Evolutionary conservation across 1,140 invertebrate genomes (phyloP).

Genomic region (Ericerus pela): DNA sequence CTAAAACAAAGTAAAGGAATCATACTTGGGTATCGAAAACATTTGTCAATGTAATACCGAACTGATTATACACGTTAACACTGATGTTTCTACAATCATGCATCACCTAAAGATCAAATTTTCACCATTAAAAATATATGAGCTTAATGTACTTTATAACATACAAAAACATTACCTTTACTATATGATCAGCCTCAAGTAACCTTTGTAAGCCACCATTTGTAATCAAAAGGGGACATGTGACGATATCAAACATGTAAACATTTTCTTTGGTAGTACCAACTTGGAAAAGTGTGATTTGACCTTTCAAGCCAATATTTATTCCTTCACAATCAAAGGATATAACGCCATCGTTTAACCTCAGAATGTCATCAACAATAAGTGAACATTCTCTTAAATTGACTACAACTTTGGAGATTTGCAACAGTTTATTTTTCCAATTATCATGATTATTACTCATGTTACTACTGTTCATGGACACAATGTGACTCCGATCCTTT

Average conservation of each 20-base stretch:
- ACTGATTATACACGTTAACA: constrained; percentile 74
- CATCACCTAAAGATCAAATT: constrained; percentile 48
- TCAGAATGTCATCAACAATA: constrained; percentile 61
- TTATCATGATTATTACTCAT: constrained; percentile 40
- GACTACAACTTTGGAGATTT: constrained; percentile 59
- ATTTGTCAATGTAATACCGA: constrained; percentile 66
- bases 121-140: neutral
- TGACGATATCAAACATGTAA: constrained; percentile 79
- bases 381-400: constrained; percentile 58
- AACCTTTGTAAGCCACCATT: constrained; percentile 63
- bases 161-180: constrained; percentile 49
- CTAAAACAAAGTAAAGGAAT: neutral
- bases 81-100: constrained; percentile 90
- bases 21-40: constrained; percentile 89
- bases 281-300: constrained; percentile 72
- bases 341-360: constrained; percentile 39
- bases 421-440: constrained; percentile 65
- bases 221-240: constrained; percentile 61
- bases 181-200: constrained; percentile 61
- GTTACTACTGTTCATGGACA: neutral
- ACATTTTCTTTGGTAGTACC: constrained; percentile 60
- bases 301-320: constrained; percentile 69
- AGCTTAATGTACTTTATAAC: neutral
- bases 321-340: constrained; percentile 79
- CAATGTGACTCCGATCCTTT: constrained; percentile 45